These are phyloP conservation scores for Aix galericulata DNA, from an alignment of 2,113 vertebrate genomes.

Conservation along the genomic window DNA sequence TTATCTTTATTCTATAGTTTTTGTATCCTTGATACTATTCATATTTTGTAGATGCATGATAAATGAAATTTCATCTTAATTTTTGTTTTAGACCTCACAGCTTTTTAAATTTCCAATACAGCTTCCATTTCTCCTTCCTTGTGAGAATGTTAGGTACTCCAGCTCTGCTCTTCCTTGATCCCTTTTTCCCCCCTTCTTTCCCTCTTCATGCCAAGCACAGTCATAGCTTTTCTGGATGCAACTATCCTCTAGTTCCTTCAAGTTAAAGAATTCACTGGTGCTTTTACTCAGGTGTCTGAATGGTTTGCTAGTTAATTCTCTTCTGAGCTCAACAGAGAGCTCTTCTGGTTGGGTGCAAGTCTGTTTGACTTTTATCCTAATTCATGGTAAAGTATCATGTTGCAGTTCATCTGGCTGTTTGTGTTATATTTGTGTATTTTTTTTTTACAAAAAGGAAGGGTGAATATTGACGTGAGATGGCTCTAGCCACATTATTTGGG, in stretches of 20 bases:
- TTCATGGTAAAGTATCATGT: background rate
- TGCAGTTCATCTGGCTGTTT: background rate
- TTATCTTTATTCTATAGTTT: background rate
- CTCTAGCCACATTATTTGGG: background rate
- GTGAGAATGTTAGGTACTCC: background rate
- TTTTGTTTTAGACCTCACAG: background rate
- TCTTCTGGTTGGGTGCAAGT: background rate
- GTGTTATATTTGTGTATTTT: background rate
- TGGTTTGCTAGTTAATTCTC: background rate
- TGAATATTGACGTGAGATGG: background rate
- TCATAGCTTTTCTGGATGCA: background rate
- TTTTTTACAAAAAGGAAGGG: background rate
- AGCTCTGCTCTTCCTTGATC: background rate
- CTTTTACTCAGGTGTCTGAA: background rate
- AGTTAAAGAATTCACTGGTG: background rate
- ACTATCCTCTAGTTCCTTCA: background rate
- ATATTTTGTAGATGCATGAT: background rate
- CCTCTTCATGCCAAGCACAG: fast-evolving
- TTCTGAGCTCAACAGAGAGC: background rate
- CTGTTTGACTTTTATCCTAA: background rate
- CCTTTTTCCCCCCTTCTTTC: background rate
- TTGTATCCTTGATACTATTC: background rate
- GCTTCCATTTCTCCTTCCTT: background rate
- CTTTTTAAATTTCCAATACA: background rate
- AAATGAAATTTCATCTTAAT: background rate